These are phyloP conservation scores for Thamnaconus septentrionalis DNA, from an alignment of 2,113 vertebrate genomes.

Conservation along the genomic window DNA sequence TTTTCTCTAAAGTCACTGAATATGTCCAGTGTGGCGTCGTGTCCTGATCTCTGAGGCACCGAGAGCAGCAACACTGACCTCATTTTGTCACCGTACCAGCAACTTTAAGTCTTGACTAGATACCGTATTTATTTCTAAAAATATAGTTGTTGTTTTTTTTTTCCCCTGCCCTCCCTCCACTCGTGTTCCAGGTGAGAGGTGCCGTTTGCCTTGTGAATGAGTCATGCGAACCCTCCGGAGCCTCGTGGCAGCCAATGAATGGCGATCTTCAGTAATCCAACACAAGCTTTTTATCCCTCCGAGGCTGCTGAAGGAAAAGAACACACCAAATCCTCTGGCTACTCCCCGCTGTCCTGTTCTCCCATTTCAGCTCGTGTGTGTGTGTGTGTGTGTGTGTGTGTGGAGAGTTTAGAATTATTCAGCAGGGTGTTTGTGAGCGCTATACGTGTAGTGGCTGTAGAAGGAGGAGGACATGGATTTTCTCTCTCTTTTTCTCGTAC, in stretches of 20 bases:
- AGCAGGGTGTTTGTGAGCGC: conserved; percentile 10
- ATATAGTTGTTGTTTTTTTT: background rate
- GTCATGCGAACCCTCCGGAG: conserved; percentile 8
- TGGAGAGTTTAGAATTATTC: conserved; percentile 2
- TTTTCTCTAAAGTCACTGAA: no score
- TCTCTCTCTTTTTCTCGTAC: no score
- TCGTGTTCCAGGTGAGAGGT: background rate
- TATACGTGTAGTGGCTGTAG: conserved; percentile 19
- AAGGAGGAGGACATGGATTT: conserved; percentile 15
- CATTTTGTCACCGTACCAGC: no score
- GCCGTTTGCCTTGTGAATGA: conserved; percentile 14
- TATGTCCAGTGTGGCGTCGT: no score
- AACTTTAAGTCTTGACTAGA: no score
- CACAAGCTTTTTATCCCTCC: conserved; percentile 33
- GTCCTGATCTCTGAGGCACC: no score
- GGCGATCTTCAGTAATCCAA: conserved; percentile 32
- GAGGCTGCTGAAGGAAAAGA: conserved; percentile 21
- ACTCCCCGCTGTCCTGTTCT: conserved; percentile 1
- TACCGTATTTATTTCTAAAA: no score
- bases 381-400: conserved; percentile 12
- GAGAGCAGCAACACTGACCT: no score
- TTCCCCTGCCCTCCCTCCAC: background rate
- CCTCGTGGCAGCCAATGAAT: conserved; percentile 27
- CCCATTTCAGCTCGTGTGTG: conserved; percentile 2
- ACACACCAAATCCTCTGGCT: conserved; percentile 29